Evolutionary conservation across 2,888 invertebrate species (phyloP).

Genomic region (Camptogramma bilineatum): DNA sequence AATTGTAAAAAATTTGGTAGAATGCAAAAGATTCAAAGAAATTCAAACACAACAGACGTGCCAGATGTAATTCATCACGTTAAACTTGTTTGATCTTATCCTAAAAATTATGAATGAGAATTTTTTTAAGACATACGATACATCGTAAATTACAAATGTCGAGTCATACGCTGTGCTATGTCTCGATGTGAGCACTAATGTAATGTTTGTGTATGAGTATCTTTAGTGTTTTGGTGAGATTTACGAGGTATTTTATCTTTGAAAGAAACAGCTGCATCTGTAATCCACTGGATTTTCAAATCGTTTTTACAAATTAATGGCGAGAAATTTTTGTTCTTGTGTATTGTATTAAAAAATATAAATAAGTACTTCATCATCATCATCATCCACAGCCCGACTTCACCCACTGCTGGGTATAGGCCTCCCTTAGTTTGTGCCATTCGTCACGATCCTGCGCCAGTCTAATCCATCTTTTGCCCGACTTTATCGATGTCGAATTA

Average conservation of each 20-base stretch:
- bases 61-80: conserved; percentile 18
- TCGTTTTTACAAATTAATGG: conserved; percentile 1
- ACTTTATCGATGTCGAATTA: too few species aligned
- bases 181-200: conserved; percentile 43
- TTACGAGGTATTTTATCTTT: conserved; percentile 49
- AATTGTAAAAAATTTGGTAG: not conserved
- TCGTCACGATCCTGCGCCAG: too few species aligned
- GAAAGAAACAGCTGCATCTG: conserved; percentile 36
- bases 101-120: conserved; percentile 43
- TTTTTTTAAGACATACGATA: conserved; percentile 38
- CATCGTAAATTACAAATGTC: conserved; percentile 48
- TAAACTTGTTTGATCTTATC: conserved; percentile 48
- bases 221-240: conserved; percentile 45
- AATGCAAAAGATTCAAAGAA: not conserved
- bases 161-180: conserved; percentile 41
- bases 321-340: not conserved
- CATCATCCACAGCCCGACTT: too few species aligned
- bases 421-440: too few species aligned
- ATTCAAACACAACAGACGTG: conserved; percentile 1
- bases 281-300: conserved; percentile 26
- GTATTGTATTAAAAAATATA: too few species aligned
- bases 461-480: too few species aligned
- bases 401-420: too few species aligned
- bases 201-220: conserved; percentile 45
- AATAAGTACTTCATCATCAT: too few species aligned